phyloP scores from a whole-genome alignment of 1,140 invertebrate species.

The Platyscapa corneri region DNA sequence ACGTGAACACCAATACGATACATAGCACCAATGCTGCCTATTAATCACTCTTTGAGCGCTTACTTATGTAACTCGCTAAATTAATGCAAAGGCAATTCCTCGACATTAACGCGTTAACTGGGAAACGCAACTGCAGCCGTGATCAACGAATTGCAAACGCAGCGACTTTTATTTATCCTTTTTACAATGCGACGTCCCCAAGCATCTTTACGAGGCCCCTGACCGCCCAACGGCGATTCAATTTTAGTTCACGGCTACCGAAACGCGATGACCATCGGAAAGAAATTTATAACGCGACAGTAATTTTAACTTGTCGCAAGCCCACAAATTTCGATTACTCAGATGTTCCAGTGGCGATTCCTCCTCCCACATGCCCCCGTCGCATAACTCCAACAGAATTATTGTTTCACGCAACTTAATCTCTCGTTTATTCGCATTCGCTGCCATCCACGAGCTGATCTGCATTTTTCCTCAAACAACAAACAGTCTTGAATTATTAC shows the following conservation, averaged over 20 bases:
- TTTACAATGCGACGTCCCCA: not conserved
- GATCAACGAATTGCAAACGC: not conserved
- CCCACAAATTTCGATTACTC: not conserved
- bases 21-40: too few species aligned
- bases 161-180: not conserved
- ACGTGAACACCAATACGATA: too few species aligned
- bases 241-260: slow-evolving; percentile 35
- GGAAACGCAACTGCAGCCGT: not conserved
- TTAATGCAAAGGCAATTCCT: not conserved
- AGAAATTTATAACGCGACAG: slow-evolving; percentile 28
- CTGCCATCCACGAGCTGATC: not conserved
- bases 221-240: not conserved
- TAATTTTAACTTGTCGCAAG: slow-evolving; percentile 7
- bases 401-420: not conserved
- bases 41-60: not conserved
- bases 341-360: not conserved
- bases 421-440: not conserved
- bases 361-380: not conserved
- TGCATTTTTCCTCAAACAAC: not conserved
- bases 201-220: slow-evolving; percentile 12
- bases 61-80: not conserved
- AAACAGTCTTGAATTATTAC: not conserved
- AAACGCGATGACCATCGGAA: slow-evolving; percentile 10
- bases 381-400: not conserved
- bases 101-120: not conserved